Evolutionary conservation across 2,113 vertebrate species (phyloP).

Genomic region (Sceloporus undulatus): DNA sequence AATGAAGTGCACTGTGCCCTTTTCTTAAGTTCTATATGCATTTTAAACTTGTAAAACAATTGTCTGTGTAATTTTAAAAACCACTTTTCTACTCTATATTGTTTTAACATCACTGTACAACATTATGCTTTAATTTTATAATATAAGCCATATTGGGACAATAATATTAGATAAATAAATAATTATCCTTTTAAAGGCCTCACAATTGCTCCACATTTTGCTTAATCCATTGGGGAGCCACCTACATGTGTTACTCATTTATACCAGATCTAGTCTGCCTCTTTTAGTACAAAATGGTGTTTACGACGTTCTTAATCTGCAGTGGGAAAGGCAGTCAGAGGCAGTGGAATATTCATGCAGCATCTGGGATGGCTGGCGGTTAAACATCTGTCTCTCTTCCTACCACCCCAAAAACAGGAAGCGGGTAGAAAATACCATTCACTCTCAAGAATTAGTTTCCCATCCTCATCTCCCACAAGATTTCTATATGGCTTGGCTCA

Average conservation of each 20-base stretch:
- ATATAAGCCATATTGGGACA: no score
- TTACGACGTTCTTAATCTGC: no score
- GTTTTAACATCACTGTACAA: no score
- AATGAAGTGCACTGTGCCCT: no score
- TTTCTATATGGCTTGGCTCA: slow-evolving; percentile 51
- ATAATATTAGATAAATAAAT: no score
- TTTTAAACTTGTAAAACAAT: no score
- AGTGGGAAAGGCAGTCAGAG: not conserved
- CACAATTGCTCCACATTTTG: not conserved
- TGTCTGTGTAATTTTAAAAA: no score
- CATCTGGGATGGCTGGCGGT: slow-evolving; percentile 56
- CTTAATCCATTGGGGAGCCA: not conserved
- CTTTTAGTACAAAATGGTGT: not conserved
- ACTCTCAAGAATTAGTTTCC: not conserved
- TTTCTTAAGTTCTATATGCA: no score
- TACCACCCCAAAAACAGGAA: not conserved
- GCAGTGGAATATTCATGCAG: slow-evolving; percentile 55
- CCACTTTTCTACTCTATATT: no score
- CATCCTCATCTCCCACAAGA: slow-evolving; percentile 41
- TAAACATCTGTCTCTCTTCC: slow-evolving; percentile 59
- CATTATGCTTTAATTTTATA: no score
- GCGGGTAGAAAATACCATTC: slow-evolving; percentile 36
- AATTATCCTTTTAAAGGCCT: not conserved
- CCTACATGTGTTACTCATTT: not conserved
- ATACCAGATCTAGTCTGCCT: not conserved